Conservation (phyloP, 1,140 invertebrate genomes). For the Drosophila truncata region DNA sequence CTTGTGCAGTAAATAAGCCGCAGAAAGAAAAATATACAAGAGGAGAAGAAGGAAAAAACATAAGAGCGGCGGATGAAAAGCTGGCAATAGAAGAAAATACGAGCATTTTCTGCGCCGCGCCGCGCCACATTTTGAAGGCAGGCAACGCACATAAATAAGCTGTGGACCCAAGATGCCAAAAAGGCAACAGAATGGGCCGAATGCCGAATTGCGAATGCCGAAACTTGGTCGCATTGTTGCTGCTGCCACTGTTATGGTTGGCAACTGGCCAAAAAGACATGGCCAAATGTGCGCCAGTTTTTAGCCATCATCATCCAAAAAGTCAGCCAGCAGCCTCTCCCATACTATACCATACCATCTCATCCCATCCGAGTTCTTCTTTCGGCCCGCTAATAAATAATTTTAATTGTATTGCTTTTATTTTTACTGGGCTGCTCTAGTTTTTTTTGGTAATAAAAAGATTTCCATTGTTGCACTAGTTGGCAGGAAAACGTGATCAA, state of each 20-base stretch:
- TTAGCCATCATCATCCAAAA: constrained; percentile 51
- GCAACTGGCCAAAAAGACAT: constrained; percentile 79
- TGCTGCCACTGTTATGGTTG: constrained; percentile 61
- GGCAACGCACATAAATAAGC: constrained; percentile 81
- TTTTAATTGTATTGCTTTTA: constrained; percentile 78
- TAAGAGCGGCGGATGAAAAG: constrained; percentile 34
- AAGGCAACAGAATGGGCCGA: constrained; percentile 62
- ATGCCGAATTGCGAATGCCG: constrained; percentile 24
- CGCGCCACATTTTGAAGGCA: constrained; percentile 76
- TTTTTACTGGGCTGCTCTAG: constrained; percentile 46
- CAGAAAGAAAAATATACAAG: constrained; percentile 25
- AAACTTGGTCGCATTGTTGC: constrained; percentile 52
- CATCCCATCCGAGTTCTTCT: constrained; percentile 15
- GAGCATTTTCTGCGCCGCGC: constrained; percentile 49
- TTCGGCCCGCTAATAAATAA: constrained; percentile 75
- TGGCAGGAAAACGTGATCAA: constrained; percentile 69
- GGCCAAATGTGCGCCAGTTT: constrained; percentile 74
- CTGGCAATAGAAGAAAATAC: constrained; percentile 48
- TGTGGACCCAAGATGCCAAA: constrained; percentile 72
- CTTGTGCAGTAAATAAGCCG: constrained; percentile 56
- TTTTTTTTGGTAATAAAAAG: constrained; percentile 62
- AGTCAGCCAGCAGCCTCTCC: constrained; percentile 19
- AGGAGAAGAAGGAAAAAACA: constrained; percentile 32
- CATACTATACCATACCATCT: too few relatives aligned
- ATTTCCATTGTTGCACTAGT: constrained; percentile 57